Conservation (phyloP, 1,140 invertebrate genomes). For the Heterodera schachtii region DNA sequence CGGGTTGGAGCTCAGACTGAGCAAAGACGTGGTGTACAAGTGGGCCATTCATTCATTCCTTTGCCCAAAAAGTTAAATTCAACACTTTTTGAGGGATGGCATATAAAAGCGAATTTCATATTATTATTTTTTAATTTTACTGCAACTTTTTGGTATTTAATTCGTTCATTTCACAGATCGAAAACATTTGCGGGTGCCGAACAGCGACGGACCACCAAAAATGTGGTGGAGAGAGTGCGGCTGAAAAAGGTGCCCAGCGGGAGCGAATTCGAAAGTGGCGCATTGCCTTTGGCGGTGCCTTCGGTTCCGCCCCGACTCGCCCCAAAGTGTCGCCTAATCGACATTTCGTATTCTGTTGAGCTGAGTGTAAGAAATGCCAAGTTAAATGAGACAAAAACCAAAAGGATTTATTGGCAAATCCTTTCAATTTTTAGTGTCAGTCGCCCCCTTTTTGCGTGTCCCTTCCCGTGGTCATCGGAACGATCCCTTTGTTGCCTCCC, state of each 20-base stretch:
- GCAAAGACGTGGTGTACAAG: conserved; percentile 62
- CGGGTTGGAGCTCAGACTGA: conserved; percentile 39
- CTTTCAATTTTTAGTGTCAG: conserved; percentile 18
- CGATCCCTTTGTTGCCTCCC: conserved; percentile 52
- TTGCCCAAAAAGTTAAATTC: not conserved
- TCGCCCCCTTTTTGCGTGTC: conserved; percentile 45
- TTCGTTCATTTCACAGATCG: conserved; percentile 50
- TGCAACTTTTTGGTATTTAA: too few relatives aligned
- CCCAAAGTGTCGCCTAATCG: conserved; percentile 59
- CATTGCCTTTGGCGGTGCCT: conserved; percentile 51
- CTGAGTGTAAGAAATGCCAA: conserved; percentile 44
- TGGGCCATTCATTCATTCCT: conserved; percentile 17
- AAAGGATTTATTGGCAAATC: too few relatives aligned
- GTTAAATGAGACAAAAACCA: not conserved
- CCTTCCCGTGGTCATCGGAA: conserved; percentile 59
- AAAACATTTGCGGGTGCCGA: conserved; percentile 64
- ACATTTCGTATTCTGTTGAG: conserved; percentile 56
- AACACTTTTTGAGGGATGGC: not conserved
- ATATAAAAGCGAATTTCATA: not conserved
- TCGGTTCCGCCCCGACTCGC: conserved; percentile 55
- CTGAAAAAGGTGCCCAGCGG: conserved; percentile 37
- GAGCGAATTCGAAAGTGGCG: conserved; percentile 36
- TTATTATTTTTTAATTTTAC: too few relatives aligned
- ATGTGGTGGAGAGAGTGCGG: conserved; percentile 37
- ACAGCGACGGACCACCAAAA: conserved; percentile 45